Evolutionary conservation across 2,113 vertebrate genomes (phyloP).

Genomic region (Centropus unirufus): DNA sequence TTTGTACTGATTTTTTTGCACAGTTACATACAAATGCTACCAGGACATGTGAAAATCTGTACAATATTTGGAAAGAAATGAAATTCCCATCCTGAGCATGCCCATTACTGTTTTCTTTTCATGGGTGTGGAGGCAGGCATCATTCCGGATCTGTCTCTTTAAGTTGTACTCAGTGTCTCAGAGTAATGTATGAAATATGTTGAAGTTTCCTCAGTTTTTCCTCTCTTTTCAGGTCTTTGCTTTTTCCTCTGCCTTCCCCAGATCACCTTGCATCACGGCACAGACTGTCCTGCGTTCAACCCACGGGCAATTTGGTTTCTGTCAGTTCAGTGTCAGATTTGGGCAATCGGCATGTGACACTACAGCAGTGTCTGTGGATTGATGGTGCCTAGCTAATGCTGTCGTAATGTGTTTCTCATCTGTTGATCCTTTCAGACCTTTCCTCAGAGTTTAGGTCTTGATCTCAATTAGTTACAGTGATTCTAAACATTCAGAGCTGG

Average conservation of each 20-base stretch:
- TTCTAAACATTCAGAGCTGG: neutral
- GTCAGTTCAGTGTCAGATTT: neutral
- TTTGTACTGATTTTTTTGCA: neutral
- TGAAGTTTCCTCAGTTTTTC: neutral
- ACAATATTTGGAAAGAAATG: neutral
- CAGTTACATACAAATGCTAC: neutral
- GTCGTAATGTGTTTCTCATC: neutral
- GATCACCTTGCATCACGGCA: neutral
- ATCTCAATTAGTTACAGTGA: neutral
- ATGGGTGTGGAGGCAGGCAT: neutral
- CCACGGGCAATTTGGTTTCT: neutral
- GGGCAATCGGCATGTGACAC: neutral
- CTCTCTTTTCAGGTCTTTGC: neutral
- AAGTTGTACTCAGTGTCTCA: neutral
- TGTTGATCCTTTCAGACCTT: neutral
- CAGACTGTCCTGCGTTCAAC: fast-evolving
- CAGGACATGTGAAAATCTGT: neutral
- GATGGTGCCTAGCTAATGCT: neutral
- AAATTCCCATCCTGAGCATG: neutral
- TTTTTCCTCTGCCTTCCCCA: neutral
- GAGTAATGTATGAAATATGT: neutral
- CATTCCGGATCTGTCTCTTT: neutral
- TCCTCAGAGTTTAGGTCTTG: neutral
- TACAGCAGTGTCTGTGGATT: fast-evolving
- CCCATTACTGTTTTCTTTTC: neutral